Evolutionary conservation across 1,140 invertebrate genomes (phyloP).

Genomic region (Bombus affinis): DNA sequence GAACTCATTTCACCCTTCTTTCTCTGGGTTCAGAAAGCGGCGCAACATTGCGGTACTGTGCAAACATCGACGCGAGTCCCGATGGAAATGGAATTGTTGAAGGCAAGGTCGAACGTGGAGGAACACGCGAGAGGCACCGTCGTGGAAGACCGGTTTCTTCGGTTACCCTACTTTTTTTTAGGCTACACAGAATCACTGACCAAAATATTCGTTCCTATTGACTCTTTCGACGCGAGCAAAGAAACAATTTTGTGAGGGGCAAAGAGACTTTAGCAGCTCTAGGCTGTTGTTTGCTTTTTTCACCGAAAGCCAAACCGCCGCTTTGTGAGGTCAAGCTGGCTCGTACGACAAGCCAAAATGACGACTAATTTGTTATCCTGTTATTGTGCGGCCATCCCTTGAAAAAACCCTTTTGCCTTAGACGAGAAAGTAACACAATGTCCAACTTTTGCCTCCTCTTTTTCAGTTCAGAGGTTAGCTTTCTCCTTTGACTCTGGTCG

Average conservation of each 20-base stretch:
- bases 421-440: not conserved
- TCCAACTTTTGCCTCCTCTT: not conserved
- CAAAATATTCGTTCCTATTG: conserved; percentile 61
- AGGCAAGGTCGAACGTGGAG: conserved; percentile 1
- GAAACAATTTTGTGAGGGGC: conserved; percentile 45
- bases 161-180: conserved; percentile 55
- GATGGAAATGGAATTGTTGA: conserved; percentile 61
- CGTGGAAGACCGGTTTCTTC: conserved; percentile 59
- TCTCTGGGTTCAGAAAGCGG: not conserved
- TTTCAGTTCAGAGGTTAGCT: not conserved
- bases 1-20: conserved; percentile 3
- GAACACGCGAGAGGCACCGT: conserved; percentile 38
- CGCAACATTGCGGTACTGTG: conserved; percentile 34
- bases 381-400: conserved; percentile 4
- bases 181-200: conserved; percentile 55
- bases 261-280: not conserved
- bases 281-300: conserved; percentile 63
- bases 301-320: conserved; percentile 60
- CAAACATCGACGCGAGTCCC: conserved; percentile 53
- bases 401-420: not conserved
- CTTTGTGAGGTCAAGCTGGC: conserved; percentile 51
- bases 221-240: conserved; percentile 28
- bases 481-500: not conserved
- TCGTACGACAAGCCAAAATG: conserved; percentile 47
- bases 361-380: conserved; percentile 58